A percentile compares a stretch with the other conserved stretches of the same genome.
Evolutionary conservation across 2,797 vertebrate genomes (phyloP).

Genomic region (Sebastiscus tertius): DNA sequence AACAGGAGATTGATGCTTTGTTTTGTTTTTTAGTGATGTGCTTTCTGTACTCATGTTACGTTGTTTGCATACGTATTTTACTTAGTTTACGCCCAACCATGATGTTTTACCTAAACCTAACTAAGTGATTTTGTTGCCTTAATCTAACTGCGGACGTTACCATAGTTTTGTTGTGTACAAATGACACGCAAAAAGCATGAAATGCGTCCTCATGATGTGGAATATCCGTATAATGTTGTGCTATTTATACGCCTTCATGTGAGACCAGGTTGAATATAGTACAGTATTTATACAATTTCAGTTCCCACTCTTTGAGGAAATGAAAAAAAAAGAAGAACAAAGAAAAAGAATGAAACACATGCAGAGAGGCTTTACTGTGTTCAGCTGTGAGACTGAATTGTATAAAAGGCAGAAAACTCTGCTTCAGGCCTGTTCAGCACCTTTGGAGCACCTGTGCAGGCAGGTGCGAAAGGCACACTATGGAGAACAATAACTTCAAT

Average conservation of each 20-base stretch:
- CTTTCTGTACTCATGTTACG: too few relatives aligned
- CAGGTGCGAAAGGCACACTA: constrained; percentile 32
- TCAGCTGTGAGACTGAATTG: neutral
- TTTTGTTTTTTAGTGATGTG: too few relatives aligned
- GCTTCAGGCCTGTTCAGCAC: constrained; percentile 31
- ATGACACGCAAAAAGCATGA: too few relatives aligned
- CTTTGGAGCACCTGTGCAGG: constrained; percentile 47
- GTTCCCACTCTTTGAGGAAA: neutral
- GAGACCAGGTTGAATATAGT: neutral
- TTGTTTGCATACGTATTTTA: too few relatives aligned
- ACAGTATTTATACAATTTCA: neutral
- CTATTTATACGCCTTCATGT: too few relatives aligned
- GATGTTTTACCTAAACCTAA: too few relatives aligned
- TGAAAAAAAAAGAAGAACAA: neutral
- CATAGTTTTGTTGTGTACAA: too few relatives aligned
- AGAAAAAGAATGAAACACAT: neutral
- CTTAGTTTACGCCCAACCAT: too few relatives aligned
- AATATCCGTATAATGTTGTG: too few relatives aligned
- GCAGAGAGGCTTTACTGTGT: neutral
- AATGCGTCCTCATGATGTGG: too few relatives aligned
- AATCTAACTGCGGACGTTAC: accelerated
- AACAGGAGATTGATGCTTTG: too few relatives aligned
- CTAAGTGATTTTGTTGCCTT: too few relatives aligned
- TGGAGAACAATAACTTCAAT: constrained; percentile 49
- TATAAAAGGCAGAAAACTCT: constrained; percentile 2